Percentiles rank a stretch among this genome's conserved stretches.
Evolutionary conservation across 2,113 vertebrate genomes (phyloP).

Genomic region (Mellivora capensis): DNA sequence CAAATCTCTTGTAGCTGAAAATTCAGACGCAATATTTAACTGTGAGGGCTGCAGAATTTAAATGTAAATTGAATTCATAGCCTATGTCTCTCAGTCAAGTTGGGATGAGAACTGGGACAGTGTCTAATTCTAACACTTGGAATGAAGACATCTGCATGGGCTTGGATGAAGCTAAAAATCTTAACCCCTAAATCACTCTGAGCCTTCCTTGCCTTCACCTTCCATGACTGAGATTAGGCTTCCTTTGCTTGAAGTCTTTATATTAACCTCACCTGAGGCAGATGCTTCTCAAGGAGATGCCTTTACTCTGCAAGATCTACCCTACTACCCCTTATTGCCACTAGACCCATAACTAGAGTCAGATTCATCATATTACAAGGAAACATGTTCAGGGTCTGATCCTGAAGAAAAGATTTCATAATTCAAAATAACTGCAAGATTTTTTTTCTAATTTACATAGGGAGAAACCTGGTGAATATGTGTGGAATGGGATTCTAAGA

Average conservation of each 20-base stretch:
- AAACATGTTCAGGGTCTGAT: not conserved
- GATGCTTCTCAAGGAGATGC: not conserved
- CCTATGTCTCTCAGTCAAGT: not conserved
- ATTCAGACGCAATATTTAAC: not conserved
- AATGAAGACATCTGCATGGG: not conserved
- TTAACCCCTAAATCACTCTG: not conserved
- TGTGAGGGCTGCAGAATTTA: not conserved
- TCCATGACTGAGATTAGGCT: not conserved
- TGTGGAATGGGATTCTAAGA: not conserved
- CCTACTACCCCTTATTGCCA: not conserved
- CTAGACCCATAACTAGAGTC: not conserved
- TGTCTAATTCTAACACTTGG: not conserved
- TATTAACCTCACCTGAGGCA: not conserved
- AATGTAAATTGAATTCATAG: not conserved
- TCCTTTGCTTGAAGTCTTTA: not conserved
- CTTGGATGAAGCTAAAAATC: not conserved
- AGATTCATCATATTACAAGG: not conserved
- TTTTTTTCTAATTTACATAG: not conserved
- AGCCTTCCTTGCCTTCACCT: not conserved
- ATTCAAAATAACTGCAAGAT: not conserved
- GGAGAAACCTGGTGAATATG: not conserved
- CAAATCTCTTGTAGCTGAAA: not conserved
- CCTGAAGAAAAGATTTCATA: not conserved
- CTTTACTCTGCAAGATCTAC: not conserved
- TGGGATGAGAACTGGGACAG: not conserved